phyloP scores from a whole-genome alignment of 2,113 vertebrate species.

The Toxotes jaculatrix region DNA sequence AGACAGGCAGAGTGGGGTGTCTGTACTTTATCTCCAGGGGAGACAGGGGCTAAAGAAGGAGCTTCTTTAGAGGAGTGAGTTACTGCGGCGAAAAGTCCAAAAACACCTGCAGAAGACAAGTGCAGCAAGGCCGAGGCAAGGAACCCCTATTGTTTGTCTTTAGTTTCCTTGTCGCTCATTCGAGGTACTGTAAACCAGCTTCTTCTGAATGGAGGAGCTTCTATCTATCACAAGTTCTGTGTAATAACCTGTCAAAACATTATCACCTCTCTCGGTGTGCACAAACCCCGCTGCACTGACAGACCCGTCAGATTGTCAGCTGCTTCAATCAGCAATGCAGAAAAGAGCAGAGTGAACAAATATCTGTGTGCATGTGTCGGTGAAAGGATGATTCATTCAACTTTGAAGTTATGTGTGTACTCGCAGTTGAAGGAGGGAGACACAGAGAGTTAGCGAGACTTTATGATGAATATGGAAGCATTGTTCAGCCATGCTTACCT shows the following conservation, averaged over 20 bases:
- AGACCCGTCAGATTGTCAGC: conserved; percentile 12
- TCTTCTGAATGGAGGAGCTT: conserved; percentile 70
- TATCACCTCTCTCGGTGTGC: conserved; percentile 15
- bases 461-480: conserved; percentile 92
- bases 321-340: conserved; percentile 8
- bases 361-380: conserved; percentile 15
- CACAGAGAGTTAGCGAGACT: conserved; percentile 83
- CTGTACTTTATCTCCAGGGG: conserved; percentile 88
- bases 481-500: conserved; percentile 95
- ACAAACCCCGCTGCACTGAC: conserved; percentile 7
- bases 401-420: conserved; percentile 68
- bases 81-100: conserved; percentile 58
- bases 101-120: conserved; percentile 78
- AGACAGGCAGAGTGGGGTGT: conserved; percentile 68
- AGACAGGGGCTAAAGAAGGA: conserved; percentile 69
- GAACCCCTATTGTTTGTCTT: conserved; percentile 45
- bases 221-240: conserved; percentile 35
- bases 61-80: conserved; percentile 78
- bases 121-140: conserved; percentile 38
- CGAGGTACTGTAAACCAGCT: conserved; percentile 50
- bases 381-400: conserved; percentile 30
- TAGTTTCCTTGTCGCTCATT: conserved; percentile 31
- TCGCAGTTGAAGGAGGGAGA: conserved; percentile 61
- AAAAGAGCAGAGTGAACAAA: conserved; percentile 30
- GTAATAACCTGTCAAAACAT: conserved; percentile 41